Evolutionary conservation across 2,888 invertebrate genomes (phyloP).

Genomic region (Diadegma fenestrale): DNA sequence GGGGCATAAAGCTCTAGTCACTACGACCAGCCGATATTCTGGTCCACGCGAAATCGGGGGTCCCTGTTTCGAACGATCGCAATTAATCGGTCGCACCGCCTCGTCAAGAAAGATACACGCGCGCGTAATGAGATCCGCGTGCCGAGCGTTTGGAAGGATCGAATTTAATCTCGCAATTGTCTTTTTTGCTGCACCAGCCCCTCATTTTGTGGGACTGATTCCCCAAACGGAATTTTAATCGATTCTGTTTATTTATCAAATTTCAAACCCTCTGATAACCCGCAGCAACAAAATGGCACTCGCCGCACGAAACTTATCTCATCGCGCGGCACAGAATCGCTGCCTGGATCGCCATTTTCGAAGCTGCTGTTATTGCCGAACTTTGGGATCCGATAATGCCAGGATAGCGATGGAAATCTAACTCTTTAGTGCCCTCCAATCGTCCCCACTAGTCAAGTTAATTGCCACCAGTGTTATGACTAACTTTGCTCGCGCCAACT

Average conservation of each 20-base stretch:
- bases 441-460: constrained; percentile 6
- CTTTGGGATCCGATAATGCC: constrained; percentile 8
- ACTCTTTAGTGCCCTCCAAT: constrained; percentile 8
- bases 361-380: not conserved
- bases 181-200: not conserved
- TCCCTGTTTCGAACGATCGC: constrained; percentile 62
- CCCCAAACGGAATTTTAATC: not conserved
- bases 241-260: not conserved
- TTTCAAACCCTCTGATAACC: not conserved
- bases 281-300: not conserved
- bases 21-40: constrained; percentile 11
- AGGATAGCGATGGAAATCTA: constrained; percentile 1
- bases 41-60: constrained; percentile 40
- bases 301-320: not conserved
- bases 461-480: not conserved
- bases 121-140: constrained; percentile 54
- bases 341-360: not conserved
- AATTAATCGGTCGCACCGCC: constrained; percentile 50
- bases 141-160: constrained; percentile 3
- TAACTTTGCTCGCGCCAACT: not conserved
- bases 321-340: not conserved
- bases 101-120: constrained; percentile 7
- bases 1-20: constrained; percentile 23
- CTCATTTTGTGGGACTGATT: not conserved
- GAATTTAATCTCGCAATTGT: not conserved